phyloP scores from a whole-genome alignment of 2,113 vertebrate species.

The Rhineura floridana region DNA sequence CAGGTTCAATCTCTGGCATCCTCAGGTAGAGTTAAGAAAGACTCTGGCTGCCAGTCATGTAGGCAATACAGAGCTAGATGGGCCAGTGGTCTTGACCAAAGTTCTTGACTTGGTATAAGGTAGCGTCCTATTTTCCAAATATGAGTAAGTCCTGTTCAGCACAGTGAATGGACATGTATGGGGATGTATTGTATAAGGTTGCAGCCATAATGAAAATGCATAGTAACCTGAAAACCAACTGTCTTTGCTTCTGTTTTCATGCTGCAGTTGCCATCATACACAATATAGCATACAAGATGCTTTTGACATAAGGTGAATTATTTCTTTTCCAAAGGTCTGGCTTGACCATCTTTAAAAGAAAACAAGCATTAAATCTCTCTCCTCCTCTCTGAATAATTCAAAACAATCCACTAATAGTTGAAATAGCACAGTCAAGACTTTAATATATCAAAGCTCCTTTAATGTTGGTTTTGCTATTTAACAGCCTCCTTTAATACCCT shows the following conservation, averaged over 20 bases:
- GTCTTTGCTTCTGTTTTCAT: background rate
- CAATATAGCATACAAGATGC: background rate
- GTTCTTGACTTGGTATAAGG: too few relatives aligned
- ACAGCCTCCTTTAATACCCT: background rate
- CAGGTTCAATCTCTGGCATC: background rate
- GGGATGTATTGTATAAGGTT: background rate
- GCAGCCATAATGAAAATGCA: background rate
- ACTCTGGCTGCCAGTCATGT: too few relatives aligned
- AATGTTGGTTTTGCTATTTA: background rate
- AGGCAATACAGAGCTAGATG: too few relatives aligned
- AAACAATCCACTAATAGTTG: slow-evolving; percentile 2
- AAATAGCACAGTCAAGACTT: background rate
- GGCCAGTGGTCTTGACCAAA: too few relatives aligned
- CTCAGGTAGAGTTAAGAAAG: background rate
- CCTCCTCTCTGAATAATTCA: background rate
- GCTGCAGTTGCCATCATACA: slow-evolving; percentile 13
- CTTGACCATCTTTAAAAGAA: background rate
- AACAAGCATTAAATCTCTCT: background rate
- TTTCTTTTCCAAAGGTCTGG: background rate
- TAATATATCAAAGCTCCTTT: background rate
- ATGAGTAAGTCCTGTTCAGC: too few relatives aligned
- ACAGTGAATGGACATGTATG: background rate
- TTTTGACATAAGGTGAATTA: slow-evolving; percentile 25
- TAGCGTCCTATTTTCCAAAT: too few relatives aligned
- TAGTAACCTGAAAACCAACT: background rate